Conservation (phyloP, 2,113 vertebrate genomes). For the Dendropsophus ebraccatus region DNA sequence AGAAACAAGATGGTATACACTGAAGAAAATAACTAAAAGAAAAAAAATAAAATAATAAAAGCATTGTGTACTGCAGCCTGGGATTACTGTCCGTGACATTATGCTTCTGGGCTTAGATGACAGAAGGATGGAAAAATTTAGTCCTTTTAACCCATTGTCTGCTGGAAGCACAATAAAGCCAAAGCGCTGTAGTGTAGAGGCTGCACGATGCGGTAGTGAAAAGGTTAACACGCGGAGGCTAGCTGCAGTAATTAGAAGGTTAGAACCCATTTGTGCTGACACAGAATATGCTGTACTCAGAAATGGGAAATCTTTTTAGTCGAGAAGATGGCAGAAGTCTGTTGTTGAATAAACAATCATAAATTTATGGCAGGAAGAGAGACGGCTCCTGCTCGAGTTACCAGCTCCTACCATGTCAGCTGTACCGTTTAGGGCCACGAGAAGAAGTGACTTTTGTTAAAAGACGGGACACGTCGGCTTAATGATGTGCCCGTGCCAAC, state of each 20-base stretch:
- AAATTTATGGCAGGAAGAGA: constrained; percentile 62
- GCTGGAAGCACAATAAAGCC: background rate
- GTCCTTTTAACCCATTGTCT: constrained; percentile 33
- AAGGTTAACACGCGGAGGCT: constrained; percentile 22
- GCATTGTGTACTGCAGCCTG: constrained; percentile 35
- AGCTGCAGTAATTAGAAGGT: constrained; percentile 47
- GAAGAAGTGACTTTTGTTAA: constrained; percentile 48
- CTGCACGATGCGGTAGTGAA: background rate
- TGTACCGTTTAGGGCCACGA: constrained; percentile 58
- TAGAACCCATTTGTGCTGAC: constrained; percentile 56
- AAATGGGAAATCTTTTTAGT: constrained; percentile 45
- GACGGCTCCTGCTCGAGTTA: constrained; percentile 60
- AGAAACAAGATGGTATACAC: constrained; percentile 31
- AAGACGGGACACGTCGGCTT: constrained; percentile 58
- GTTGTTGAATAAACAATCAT: constrained; percentile 64
- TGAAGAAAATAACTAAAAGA: constrained; percentile 23
- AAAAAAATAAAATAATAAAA: constrained; percentile 49
- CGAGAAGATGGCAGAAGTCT: constrained; percentile 56
- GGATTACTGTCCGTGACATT: constrained; percentile 41
- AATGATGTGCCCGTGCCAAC: constrained; percentile 58
- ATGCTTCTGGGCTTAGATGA: constrained; percentile 42
- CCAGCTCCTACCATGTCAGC: constrained; percentile 62
- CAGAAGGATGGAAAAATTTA: constrained; percentile 44
- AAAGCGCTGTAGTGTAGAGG: background rate
- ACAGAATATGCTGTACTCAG: constrained; percentile 47